A percentile compares a stretch with the other conserved stretches of the same genome.
Evolutionary conservation across 1,140 invertebrate genomes (phyloP).

Genomic region (Heliconius melpomene): DNA sequence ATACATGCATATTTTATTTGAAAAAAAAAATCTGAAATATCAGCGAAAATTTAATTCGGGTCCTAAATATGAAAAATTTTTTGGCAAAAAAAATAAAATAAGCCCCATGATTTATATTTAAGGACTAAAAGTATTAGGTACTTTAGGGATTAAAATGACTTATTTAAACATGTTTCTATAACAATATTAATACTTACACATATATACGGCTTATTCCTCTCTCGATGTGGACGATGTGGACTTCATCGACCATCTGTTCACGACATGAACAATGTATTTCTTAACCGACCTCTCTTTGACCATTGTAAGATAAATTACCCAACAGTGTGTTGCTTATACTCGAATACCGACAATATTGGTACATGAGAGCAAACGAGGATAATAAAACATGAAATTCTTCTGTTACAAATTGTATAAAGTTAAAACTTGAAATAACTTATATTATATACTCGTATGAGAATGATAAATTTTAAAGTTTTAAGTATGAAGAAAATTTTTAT

Average conservation of each 20-base stretch:
- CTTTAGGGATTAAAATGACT: no score
- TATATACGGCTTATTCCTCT: background rate
- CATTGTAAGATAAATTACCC: conserved; percentile 6
- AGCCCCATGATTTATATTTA: background rate
- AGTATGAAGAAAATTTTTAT: no score
- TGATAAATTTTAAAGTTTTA: no score
- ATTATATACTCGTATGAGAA: no score
- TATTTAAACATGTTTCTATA: no score
- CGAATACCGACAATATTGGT: background rate
- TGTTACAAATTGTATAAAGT: background rate
- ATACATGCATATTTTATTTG: no score
- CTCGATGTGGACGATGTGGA: background rate
- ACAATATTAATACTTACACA: no score
- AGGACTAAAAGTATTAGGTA: no score
- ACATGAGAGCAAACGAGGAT: conserved; percentile 5
- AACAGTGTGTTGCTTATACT: conserved; percentile 12
- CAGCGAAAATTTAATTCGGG: no score
- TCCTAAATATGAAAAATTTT: no score
- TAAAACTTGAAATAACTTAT: background rate
- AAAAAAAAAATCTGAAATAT: no score
- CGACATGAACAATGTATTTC: conserved; percentile 14
- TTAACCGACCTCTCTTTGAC: background rate
- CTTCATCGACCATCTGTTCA: background rate
- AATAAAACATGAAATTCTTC: background rate
- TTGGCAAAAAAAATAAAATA: background rate